Base-by-base conservation (phyloP, 1,140 invertebrate genomes). In the Drosophila truncata region DNA sequence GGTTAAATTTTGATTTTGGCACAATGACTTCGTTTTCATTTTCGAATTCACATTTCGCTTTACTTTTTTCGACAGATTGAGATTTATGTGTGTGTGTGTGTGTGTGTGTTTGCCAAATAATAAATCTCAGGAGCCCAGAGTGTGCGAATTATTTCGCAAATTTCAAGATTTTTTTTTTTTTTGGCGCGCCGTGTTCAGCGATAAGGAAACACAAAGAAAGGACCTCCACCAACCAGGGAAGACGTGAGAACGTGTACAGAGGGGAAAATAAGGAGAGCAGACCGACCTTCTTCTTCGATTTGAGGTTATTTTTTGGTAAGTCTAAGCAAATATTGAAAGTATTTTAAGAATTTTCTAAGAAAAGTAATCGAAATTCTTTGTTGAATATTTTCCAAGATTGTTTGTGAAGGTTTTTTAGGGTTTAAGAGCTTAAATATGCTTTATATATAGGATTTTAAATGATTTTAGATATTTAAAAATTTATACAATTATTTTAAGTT, bases 1-100 rank as follows among this genome's bases (percentile, higher is more conserved):
- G 83, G 83, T 86, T 82, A 63, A 87, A 80, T 82, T 81, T 85
- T 70, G 65, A 87, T 82, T 72, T 87, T 66, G 76, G 75, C 80
- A 82, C 80, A 82, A 82, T 74, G 80, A 82, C 61, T 82, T 78
- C 52, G 50, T 59, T 72, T 80, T 80, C 60, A 65, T 60, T 66
- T 71, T 60, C n/a, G 37, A 59, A 31, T 14, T 33, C 46, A 20
- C 58, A 16, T 65, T 25, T 41, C 27, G 49, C 49, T 31, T 27
- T 49, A 27, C 16, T 47, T n/a, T 49, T 49, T 27, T 46, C 44
- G 82, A 86, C 82, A 86, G 83, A 86, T 86, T 86, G 82, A 86
- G 82, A 86, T 86, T 86, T 86, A 86, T 86, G 82, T 70, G 60
- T 81, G 20, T 76, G n/a, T n/a, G n/a, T 86, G 87, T 86, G 82